phyloP scores from a whole-genome alignment of 2,888 invertebrate genomes.

The Cosmorhoe ocellata region DNA sequence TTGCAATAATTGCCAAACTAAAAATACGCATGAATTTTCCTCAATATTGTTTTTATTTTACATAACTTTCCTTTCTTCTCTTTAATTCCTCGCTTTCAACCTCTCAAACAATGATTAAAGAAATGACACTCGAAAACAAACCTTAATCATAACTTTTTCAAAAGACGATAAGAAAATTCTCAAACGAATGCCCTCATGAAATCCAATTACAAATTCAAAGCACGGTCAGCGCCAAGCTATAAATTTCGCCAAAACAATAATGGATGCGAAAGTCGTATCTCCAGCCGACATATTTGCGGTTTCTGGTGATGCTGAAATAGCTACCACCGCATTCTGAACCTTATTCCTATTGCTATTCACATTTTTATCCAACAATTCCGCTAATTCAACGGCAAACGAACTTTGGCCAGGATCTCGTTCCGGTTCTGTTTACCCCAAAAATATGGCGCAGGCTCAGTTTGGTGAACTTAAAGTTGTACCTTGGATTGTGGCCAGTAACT shows the following conservation, averaged over 20 bases:
- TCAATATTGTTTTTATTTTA: too few relatives aligned
- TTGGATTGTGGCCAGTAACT: constrained; percentile 60
- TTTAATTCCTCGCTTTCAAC: constrained; percentile 25
- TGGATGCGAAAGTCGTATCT: constrained; percentile 45
- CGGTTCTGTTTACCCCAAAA: constrained; percentile 45
- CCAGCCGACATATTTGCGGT: constrained; percentile 37
- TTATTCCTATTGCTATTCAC: constrained; percentile 34
- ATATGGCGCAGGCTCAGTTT: constrained; percentile 40
- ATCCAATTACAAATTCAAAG: constrained; percentile 60
- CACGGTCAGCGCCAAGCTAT: constrained; percentile 51
- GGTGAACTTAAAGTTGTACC: constrained; percentile 53
- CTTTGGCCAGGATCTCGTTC: constrained; percentile 40
- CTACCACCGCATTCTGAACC: constrained; percentile 38
- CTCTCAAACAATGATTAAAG: constrained; percentile 39
- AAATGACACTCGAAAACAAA: constrained; percentile 41
- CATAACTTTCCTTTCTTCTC: constrained; percentile 3
- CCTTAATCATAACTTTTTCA: constrained; percentile 40
- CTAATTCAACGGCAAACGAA: constrained; percentile 36
- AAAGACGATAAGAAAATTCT: constrained; percentile 46
- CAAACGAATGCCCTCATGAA: constrained; percentile 49
- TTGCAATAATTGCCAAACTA: too few relatives aligned
- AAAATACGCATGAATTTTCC: neutral
- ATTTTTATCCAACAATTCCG: constrained; percentile 33
- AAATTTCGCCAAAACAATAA: constrained; percentile 63
- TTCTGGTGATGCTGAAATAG: constrained; percentile 32